Conservation (phyloP, 2,888 invertebrate species). For the Melanostoma mellinum region DNA sequence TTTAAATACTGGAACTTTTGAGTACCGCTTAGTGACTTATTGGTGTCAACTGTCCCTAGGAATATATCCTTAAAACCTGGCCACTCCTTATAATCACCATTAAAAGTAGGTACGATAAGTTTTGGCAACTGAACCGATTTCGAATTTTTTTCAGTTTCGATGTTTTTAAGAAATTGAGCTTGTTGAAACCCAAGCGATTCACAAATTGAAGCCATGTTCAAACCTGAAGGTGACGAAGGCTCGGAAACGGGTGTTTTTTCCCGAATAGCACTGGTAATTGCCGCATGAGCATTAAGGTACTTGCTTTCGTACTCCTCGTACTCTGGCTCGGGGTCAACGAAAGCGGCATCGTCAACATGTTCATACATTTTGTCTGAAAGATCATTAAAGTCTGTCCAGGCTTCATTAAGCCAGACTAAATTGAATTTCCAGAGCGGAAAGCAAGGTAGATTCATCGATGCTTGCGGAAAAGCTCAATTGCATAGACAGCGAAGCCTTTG, state of each 20-base stretch:
- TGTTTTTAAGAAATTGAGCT: background rate
- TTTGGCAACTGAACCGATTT: conserved; percentile 8
- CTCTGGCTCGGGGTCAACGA: conserved; percentile 5
- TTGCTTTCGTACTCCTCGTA: background rate
- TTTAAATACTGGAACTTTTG: too few species aligned
- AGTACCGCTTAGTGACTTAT: too few species aligned
- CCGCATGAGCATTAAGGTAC: background rate
- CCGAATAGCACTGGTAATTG: background rate
- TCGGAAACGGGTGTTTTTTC: too few species aligned
- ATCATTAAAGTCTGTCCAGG: background rate
- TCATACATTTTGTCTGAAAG: background rate
- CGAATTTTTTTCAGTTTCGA: background rate
- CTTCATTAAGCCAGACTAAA: background rate
- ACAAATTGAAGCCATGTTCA: too few species aligned
- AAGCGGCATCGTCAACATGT: background rate
- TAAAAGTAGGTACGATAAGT: conserved; percentile 5
- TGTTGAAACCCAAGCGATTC: background rate
- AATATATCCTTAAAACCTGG: too few species aligned
- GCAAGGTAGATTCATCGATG: too few species aligned
- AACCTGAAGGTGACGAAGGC: too few species aligned
- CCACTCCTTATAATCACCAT: conserved; percentile 3
- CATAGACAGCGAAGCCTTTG: too few species aligned
- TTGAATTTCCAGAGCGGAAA: too few species aligned
- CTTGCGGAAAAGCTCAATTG: too few species aligned
- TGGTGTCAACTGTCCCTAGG: too few species aligned